A percentile compares a stretch with the other conserved stretches of the same genome.
Evolutionary conservation across 2,797 vertebrate species (phyloP).

Genomic region (Eidolon dupreanum): DNA sequence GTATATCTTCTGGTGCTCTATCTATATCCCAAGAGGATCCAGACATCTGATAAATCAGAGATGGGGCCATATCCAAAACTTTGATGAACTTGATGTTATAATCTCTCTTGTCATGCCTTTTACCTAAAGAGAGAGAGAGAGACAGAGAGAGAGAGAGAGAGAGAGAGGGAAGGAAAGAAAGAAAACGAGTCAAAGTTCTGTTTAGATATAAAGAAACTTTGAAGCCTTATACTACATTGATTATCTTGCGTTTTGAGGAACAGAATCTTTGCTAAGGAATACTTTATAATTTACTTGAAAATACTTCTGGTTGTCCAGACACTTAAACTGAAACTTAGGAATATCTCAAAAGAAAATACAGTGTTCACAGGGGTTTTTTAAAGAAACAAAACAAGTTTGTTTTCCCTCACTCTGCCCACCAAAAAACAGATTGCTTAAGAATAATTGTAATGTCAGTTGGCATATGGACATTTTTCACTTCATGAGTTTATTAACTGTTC

Average conservation of each 20-base stretch:
- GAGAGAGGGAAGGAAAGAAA: neutral
- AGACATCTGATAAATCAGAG: constrained; percentile 26
- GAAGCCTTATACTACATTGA: constrained; percentile 41
- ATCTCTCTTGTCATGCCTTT: neutral
- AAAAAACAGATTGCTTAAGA: neutral
- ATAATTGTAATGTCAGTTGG: neutral
- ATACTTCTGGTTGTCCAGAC: neutral
- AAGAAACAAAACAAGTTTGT: neutral
- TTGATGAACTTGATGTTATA: neutral
- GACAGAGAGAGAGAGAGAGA: too few relatives aligned
- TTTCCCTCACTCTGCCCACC: rapidly evolving
- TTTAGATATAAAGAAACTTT: constrained; percentile 42
- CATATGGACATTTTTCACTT: neutral
- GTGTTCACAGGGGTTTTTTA: neutral
- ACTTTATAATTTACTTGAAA: constrained; percentile 21
- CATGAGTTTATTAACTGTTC: neutral
- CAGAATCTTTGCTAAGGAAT: constrained; percentile 33
- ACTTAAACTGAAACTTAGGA: neutral
- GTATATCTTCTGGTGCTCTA: neutral
- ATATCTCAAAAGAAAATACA: constrained; percentile 7
- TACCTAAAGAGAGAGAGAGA: neutral
- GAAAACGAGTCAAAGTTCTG: constrained; percentile 32
- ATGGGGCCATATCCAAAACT: neutral
- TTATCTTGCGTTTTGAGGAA: constrained; percentile 33
- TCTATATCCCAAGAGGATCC: neutral